phyloP scores from a whole-genome alignment of 2,888 invertebrate genomes.

The Luffia ferchaultella region DNA sequence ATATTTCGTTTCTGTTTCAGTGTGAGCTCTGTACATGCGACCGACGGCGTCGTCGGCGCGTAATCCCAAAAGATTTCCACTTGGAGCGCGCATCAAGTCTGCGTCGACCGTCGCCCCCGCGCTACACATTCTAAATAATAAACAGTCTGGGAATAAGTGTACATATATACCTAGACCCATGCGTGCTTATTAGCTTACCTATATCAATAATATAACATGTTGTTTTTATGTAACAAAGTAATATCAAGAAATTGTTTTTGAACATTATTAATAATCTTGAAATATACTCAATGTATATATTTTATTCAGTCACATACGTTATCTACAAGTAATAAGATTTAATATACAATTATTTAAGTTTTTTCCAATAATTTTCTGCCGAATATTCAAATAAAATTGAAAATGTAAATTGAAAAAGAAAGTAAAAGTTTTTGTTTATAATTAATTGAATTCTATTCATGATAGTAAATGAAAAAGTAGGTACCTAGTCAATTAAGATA shows the following conservation, averaged over 20 bases:
- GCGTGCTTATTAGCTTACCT: background rate
- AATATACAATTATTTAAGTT: too few species aligned
- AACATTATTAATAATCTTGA: background rate
- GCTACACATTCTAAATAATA: constrained; percentile 68
- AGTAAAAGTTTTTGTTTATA: too few species aligned
- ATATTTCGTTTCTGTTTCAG: constrained; percentile 15
- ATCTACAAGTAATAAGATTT: too few species aligned
- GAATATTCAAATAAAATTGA: too few species aligned
- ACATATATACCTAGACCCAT: background rate
- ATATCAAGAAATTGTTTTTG: background rate
- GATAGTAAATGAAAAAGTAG: too few species aligned
- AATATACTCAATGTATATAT: background rate
- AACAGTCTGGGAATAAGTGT: constrained; percentile 30
- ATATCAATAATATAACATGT: background rate
- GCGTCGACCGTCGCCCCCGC: constrained; percentile 35
- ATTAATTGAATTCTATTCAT: too few species aligned
- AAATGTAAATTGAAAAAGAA: background rate
- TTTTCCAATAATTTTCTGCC: too few species aligned
- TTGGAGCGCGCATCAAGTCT: constrained; percentile 63
- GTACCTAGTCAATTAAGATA: too few species aligned
- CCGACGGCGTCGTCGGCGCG: constrained; percentile 49
- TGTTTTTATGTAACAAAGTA: background rate
- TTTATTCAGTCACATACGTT: too few species aligned
- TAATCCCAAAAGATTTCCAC: constrained; percentile 68
- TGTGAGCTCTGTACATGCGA: constrained; percentile 24